Evolutionary conservation across 2,113 vertebrate genomes (phyloP).

Genomic region (Malurus alboscapulatus): DNA sequence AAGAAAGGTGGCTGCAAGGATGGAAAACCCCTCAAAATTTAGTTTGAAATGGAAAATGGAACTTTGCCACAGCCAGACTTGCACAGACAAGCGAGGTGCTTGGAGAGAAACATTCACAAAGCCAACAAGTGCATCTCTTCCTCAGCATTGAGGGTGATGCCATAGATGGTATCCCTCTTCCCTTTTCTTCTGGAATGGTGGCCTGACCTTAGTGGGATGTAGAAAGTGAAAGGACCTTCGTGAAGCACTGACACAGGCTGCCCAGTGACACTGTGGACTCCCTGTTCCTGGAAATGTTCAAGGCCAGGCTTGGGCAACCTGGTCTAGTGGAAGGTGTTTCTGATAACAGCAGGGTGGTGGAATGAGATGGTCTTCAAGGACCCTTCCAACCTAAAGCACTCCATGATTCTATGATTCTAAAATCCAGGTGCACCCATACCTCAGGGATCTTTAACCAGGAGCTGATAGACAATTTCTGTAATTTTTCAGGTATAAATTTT

Average conservation of each 20-base stretch:
- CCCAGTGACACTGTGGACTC: neutral
- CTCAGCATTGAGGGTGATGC: neutral
- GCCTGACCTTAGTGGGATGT: neutral
- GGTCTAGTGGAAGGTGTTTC: neutral
- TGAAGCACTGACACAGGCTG: neutral
- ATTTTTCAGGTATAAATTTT: neutral
- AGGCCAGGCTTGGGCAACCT: neutral
- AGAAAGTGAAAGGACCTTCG: neutral
- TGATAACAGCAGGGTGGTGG: neutral
- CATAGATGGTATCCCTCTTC: fast-evolving
- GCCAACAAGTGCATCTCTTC: neutral
- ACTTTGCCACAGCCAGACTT: neutral
- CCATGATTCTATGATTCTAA: neutral
- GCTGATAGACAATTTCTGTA: neutral
- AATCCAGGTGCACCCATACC: neutral
- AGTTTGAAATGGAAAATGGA: neutral
- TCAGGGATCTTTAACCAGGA: neutral
- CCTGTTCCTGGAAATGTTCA: neutral
- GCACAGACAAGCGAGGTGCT: neutral
- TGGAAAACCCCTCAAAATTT: neutral
- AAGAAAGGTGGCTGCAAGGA: neutral
- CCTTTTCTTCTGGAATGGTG: fast-evolving
- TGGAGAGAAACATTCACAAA: neutral
- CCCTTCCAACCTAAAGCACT: neutral
- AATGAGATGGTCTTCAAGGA: neutral